These are phyloP conservation scores for Bombus balteatus DNA, from an alignment of 1,140 invertebrate species.

Conservation along the genomic window DNA sequence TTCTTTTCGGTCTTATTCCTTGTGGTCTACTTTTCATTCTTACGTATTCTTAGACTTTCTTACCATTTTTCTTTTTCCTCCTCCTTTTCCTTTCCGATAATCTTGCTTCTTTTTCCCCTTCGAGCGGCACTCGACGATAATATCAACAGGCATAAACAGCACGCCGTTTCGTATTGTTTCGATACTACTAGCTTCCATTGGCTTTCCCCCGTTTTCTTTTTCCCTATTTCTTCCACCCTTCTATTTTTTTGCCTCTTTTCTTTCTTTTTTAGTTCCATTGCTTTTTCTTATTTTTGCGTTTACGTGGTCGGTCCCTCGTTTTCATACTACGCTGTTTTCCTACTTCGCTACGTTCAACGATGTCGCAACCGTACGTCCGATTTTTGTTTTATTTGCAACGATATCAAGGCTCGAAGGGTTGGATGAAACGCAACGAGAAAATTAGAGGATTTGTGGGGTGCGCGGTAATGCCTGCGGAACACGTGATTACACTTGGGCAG, in stretches of 20 bases:
- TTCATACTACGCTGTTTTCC: not conserved
- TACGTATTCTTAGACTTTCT: not conserved
- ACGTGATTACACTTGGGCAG: conserved; percentile 5
- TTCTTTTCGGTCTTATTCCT: not conserved
- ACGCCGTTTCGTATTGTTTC: conserved; percentile 11
- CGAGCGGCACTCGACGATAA: conserved; percentile 7
- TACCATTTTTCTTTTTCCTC: not conserved
- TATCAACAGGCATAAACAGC: conserved; percentile 37
- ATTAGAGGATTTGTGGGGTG: not conserved
- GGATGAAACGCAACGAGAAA: not conserved
- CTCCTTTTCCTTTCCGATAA: not conserved
- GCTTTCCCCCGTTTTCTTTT: not conserved
- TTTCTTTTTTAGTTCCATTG: no score
- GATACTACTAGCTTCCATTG: conserved; percentile 3
- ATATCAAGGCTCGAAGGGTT: not conserved
- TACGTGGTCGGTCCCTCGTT: not conserved
- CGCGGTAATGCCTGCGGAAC: not conserved
- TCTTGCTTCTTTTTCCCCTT: not conserved
- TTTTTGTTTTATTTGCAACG: not conserved
- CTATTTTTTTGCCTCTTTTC: not conserved
- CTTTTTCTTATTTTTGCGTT: not conserved
- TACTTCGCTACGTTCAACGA: not conserved
- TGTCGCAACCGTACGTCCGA: not conserved
- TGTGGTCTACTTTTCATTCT: not conserved
- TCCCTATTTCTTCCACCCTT: not conserved